Percentiles rank a stretch among this genome's conserved stretches.
These are phyloP conservation scores for Mystacornis crossleyi DNA, from an alignment of 2,113 vertebrate species.

Conservation along the genomic window DNA sequence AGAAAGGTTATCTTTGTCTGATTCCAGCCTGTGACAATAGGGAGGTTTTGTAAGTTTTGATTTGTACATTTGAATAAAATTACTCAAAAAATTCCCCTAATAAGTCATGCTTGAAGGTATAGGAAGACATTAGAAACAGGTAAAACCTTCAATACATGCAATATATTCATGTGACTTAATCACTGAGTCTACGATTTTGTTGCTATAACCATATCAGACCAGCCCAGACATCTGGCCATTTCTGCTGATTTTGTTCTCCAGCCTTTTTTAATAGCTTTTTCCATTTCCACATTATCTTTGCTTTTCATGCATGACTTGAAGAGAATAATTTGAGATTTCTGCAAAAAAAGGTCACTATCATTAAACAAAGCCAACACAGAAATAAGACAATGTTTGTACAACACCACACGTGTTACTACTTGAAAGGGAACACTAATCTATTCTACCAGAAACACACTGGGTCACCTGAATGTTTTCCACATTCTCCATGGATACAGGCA, in stretches of 20 bases:
- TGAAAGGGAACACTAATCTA: slow-evolving; percentile 17
- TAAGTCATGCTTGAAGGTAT: neutral
- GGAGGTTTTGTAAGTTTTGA: neutral
- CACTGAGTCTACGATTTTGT: neutral
- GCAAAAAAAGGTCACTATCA: neutral
- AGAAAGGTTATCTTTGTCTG: neutral
- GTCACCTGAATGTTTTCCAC: neutral
- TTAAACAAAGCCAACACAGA: slow-evolving; percentile 5
- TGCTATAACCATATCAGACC: neutral
- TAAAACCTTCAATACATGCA: neutral
- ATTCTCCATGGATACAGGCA: slow-evolving; percentile 47
- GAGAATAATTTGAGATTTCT: neutral
- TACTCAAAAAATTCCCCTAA: neutral
- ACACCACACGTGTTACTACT: neutral
- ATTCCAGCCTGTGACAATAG: neutral
- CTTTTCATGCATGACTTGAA: slow-evolving; percentile 10
- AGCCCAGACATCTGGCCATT: neutral
- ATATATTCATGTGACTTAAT: neutral
- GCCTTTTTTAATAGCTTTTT: neutral
- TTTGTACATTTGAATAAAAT: neutral
- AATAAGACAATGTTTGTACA: slow-evolving; percentile 19
- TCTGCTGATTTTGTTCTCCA: neutral
- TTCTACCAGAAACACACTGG: slow-evolving; percentile 12
- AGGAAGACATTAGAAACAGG: neutral
- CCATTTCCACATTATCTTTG: neutral